phyloP scores from a whole-genome alignment of 35 echinoderm and acorn worm genomes.

The Apostichopus japonicus region DNA sequence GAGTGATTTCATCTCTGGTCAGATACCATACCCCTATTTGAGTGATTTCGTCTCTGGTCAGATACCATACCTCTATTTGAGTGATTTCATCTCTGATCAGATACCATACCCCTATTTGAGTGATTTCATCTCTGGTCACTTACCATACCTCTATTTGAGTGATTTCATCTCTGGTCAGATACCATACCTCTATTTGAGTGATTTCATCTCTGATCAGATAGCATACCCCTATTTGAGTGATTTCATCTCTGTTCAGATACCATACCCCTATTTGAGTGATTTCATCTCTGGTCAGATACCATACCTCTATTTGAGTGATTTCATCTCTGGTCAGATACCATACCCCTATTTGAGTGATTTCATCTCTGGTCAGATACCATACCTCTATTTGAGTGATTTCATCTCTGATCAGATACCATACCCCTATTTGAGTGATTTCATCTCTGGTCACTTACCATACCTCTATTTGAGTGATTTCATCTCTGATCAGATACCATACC shows the following conservation, averaged over 20 bases:
- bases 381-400: neutral
- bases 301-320: constrained; percentile 92
- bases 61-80: constrained; percentile 84
- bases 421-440: too few species aligned
- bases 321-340: constrained; percentile 60
- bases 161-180: neutral
- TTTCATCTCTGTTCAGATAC: neutral
- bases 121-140: neutral
- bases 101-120: neutral
- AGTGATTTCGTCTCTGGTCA: neutral
- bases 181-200: too few species aligned
- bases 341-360: constrained; percentile 2
- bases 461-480: neutral
- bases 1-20: neutral
- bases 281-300: neutral
- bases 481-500: neutral
- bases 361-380: neutral
- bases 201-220: neutral
- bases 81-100: constrained; percentile 75
- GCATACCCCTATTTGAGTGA: neutral
- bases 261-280: neutral
- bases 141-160: neutral
- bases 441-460: neutral
- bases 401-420: too few species aligned
- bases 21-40: neutral